phyloP scores from a whole-genome alignment of 2,797 vertebrate species.

The Rachycentron canadum region DNA sequence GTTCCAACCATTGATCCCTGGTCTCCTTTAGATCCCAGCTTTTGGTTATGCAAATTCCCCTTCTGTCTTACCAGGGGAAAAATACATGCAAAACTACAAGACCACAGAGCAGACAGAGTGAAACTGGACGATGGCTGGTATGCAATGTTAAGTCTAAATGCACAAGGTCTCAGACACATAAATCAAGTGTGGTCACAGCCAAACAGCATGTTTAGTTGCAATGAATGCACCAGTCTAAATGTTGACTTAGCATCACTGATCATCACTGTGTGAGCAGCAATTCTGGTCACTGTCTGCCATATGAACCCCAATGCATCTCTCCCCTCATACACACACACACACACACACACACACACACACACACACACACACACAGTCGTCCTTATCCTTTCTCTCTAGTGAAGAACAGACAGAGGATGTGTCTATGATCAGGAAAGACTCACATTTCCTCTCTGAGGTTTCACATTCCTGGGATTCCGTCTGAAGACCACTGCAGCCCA shows the following conservation, averaged over 20 bases:
- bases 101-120: conserved; percentile 55
- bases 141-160: conserved; percentile 48
- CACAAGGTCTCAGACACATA: conserved; percentile 41
- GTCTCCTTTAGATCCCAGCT: conserved; percentile 2
- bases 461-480: conserved; percentile 82
- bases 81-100: conserved; percentile 27
- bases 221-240: conserved; percentile 42
- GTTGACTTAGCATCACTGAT: conserved; percentile 31
- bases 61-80: conserved; percentile 10
- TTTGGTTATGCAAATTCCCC: conserved; percentile 6
- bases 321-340: conserved; percentile 2
- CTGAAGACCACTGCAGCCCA: conserved; percentile 77
- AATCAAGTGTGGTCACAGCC: conserved; percentile 49
- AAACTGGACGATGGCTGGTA: conserved; percentile 42
- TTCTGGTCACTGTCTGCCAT: conserved; percentile 18
- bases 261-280: conserved; percentile 29
- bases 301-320: conserved; percentile 25
- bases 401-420: conserved; percentile 72
- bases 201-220: conserved; percentile 30
- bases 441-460: conserved; percentile 78
- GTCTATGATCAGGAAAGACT: conserved; percentile 76
- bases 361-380: conserved; percentile 17
- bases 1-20: not conserved
- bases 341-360: conserved; percentile 5
- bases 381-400: conserved; percentile 51